Conservation (phyloP, 2,113 vertebrate species). For the Notiomystis cincta region DNA sequence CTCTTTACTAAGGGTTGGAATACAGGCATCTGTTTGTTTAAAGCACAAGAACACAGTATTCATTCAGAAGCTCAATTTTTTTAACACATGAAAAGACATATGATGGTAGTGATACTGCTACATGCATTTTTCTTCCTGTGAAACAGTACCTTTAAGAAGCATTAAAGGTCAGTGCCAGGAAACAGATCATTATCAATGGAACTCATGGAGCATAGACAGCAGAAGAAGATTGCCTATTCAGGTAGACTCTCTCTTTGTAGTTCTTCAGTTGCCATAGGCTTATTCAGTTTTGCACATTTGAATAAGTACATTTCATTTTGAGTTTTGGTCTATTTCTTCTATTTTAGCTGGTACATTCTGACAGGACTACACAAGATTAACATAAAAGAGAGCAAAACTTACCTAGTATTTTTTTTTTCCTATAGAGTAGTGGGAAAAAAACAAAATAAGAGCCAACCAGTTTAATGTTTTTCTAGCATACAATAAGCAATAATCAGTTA, state of each 20-base stretch:
- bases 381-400: not conserved
- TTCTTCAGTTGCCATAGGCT: not conserved
- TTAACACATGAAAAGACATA: conserved; percentile 5
- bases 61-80: not conserved
- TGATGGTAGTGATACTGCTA: not conserved
- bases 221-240: not conserved
- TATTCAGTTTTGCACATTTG: not conserved
- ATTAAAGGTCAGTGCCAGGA: conserved; percentile 18
- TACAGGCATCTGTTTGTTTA: not conserved
- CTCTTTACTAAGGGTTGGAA: not conserved
- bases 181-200: not conserved
- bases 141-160: not conserved
- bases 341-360: not conserved
- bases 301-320: not conserved
- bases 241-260: not conserved
- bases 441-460: fast-evolving
- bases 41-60: not conserved
- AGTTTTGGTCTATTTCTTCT: not conserved
- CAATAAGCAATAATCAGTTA: not conserved
- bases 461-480: not conserved
- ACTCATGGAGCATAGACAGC: not conserved
- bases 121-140: not conserved
- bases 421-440: fast-evolving
- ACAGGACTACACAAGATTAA: not conserved
- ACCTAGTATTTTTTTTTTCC: not conserved